Percentiles rank a stretch among this genome's conserved stretches.
These are phyloP conservation scores for Drosophila leonis DNA, from an alignment of 2,888 invertebrate species.

Conservation along the genomic window DNA sequence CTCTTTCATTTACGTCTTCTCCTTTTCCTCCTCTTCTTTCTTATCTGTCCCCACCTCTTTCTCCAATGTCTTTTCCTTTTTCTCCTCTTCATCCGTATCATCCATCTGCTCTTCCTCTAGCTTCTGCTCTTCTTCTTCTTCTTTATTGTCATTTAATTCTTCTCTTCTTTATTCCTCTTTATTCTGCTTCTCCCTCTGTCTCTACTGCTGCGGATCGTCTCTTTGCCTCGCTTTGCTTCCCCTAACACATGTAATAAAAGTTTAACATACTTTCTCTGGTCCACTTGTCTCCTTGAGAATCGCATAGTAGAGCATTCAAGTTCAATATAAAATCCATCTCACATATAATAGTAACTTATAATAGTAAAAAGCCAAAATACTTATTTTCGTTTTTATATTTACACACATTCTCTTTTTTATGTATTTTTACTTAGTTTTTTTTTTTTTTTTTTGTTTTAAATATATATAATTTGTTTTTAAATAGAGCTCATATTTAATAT, in stretches of 20 bases:
- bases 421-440: constrained; percentile 41
- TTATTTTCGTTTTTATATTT: constrained; percentile 48
- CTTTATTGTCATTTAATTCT: too few relatives aligned
- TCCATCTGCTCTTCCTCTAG: too few relatives aligned
- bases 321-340: neutral
- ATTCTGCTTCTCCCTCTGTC: neutral
- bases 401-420: constrained; percentile 49
- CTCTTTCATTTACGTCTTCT: too few relatives aligned
- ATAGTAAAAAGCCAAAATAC: constrained; percentile 17
- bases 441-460: neutral
- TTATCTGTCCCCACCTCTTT: too few relatives aligned
- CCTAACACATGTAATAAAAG: neutral
- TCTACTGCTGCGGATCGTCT: neutral
- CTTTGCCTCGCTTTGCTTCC: neutral
- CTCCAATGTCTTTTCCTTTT: too few relatives aligned
- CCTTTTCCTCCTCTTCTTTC: too few relatives aligned
- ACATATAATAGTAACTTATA: too few relatives aligned
- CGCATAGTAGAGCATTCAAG: neutral
- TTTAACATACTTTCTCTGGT: neutral
- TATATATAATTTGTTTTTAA: constrained; percentile 24
- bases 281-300: neutral
- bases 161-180: neutral
- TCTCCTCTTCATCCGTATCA: too few relatives aligned
- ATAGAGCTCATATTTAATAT: constrained; percentile 62
- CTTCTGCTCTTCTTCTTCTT: too few relatives aligned